Conservation (phyloP, 1,140 invertebrate species). For the Drosophila gunungcola region DNA sequence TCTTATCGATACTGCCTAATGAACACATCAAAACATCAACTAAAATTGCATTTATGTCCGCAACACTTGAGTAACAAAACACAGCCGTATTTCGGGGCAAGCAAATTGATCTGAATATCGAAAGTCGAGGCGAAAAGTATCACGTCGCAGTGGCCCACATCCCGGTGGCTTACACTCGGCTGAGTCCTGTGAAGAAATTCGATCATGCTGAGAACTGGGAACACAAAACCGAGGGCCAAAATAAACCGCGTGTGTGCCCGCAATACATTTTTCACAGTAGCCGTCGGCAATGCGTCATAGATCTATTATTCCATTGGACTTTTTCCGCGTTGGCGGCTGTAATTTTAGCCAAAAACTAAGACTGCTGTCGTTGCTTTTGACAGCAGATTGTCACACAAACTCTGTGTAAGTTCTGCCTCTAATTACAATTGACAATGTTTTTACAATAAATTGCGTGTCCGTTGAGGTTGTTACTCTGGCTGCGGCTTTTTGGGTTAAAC, state of each 20-base stretch:
- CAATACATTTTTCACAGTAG: slow-evolving; percentile 55
- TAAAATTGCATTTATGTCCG: slow-evolving; percentile 74
- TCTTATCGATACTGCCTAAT: slow-evolving; percentile 68
- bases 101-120: slow-evolving; percentile 40
- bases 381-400: slow-evolving; percentile 65
- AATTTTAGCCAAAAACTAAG: slow-evolving; percentile 69
- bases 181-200: slow-evolving; percentile 57
- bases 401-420: slow-evolving; percentile 58
- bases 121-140: slow-evolving; percentile 55
- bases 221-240: slow-evolving; percentile 3
- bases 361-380: slow-evolving; percentile 52
- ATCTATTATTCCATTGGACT: slow-evolving; percentile 9
- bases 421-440: slow-evolving; percentile 81
- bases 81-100: slow-evolving; percentile 24
- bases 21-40: slow-evolving; percentile 76
- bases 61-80: slow-evolving; percentile 26
- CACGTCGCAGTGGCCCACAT: slow-evolving; percentile 53
- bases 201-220: slow-evolving; percentile 74
- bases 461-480: slow-evolving; percentile 19
- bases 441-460: slow-evolving; percentile 78
- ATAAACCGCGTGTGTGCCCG: slow-evolving; percentile 18
- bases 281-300: slow-evolving; percentile 71
- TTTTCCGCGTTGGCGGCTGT: slow-evolving; percentile 53
- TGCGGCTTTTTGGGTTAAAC: slow-evolving; percentile 72
- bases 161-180: slow-evolving; percentile 61